These are phyloP conservation scores for Potamarius usumacintae DNA, from an alignment of 2,113 vertebrate species.

Conservation along the genomic window DNA sequence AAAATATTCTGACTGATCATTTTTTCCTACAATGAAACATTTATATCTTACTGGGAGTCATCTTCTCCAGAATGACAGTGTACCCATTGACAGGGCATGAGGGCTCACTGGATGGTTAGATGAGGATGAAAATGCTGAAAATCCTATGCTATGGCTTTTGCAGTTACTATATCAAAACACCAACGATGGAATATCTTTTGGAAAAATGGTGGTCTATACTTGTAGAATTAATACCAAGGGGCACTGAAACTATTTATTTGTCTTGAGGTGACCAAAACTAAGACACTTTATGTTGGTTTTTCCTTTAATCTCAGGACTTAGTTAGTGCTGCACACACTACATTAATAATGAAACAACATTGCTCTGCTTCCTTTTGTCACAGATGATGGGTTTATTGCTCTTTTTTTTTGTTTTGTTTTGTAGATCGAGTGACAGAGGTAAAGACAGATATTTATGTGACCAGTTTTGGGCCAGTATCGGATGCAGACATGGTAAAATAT, in stretches of 20 bases:
- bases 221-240: neutral
- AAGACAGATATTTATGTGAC: constrained; percentile 72
- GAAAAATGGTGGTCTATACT: neutral
- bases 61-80: neutral
- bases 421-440: constrained; percentile 69
- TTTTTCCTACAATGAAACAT: neutral
- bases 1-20: neutral
- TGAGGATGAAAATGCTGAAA: neutral
- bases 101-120: neutral
- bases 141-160: neutral
- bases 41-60: neutral
- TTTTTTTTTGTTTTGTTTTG: constrained; percentile 12
- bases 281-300: neutral
- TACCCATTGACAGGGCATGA: neutral
- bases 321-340: neutral
- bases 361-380: neutral
- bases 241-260: neutral
- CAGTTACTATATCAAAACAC: neutral
- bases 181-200: neutral
- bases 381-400: neutral
- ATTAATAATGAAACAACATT: constrained; percentile 15
- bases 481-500: constrained; percentile 69
- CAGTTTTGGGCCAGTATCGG: constrained; percentile 72
- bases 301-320: constrained; percentile 3
- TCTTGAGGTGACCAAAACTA: neutral